Percentiles rank a stretch among this genome's conserved stretches.
phyloP scores from a whole-genome alignment of 2,888 invertebrate species.

The Macrosoma leucophasiata region DNA sequence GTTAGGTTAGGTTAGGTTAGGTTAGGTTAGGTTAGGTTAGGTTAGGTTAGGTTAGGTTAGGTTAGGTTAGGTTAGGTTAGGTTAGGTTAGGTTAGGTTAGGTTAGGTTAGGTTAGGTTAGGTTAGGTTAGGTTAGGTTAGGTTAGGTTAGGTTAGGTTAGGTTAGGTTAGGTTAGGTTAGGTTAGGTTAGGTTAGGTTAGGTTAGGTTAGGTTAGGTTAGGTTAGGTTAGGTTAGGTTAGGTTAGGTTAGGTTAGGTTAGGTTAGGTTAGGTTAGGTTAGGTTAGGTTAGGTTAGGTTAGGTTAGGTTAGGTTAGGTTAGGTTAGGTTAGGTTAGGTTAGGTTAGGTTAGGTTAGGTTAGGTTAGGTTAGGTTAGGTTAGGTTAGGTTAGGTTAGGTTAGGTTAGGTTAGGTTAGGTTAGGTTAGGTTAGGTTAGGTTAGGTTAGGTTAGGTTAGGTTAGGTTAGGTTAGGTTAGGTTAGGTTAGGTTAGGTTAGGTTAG shows the following conservation, averaged over 20 bases:
- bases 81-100: constrained; percentile 10
- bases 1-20: constrained; percentile 15
- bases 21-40: constrained; percentile 15
- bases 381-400: constrained; percentile 8
- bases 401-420: constrained; percentile 7
- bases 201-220: constrained; percentile 6
- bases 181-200: constrained; percentile 6
- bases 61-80: constrained; percentile 14
- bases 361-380: constrained; percentile 9
- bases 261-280: constrained; percentile 7
- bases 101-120: constrained; percentile 14
- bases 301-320: constrained; percentile 7
- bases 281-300: constrained; percentile 5
- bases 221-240: constrained; percentile 6
- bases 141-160: constrained; percentile 15
- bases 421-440: constrained; percentile 6
- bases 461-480: constrained; percentile 5
- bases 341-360: constrained; percentile 9
- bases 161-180: constrained; percentile 11
- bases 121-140: constrained; percentile 14
- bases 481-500: constrained; percentile 5
- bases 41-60: constrained; percentile 13
- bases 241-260: constrained; percentile 7
- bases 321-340: constrained; percentile 4
- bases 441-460: constrained; percentile 9